These are phyloP conservation scores for Drosophila kambysellisi DNA, from an alignment of 2,888 invertebrate species.

Conservation along the genomic window DNA sequence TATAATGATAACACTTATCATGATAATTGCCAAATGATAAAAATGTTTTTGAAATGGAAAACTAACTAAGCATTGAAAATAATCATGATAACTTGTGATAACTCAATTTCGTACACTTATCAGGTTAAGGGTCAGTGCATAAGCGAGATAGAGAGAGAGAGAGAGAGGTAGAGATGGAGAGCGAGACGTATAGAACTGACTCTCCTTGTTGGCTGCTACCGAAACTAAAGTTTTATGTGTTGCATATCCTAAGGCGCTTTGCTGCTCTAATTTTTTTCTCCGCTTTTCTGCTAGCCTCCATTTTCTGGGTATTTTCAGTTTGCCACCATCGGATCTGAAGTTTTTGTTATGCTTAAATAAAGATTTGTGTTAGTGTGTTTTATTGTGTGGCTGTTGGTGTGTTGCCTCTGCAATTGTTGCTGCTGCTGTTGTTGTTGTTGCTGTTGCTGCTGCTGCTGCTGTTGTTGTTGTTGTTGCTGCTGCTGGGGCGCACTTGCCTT, in stretches of 20 bases:
- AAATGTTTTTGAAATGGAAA: not conserved
- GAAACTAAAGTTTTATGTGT: slow-evolving; percentile 69
- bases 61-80: not conserved
- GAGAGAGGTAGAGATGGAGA: not conserved
- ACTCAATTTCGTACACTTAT: slow-evolving; percentile 14
- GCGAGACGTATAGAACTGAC: slow-evolving; percentile 4
- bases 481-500: slow-evolving; percentile 53
- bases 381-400: slow-evolving; percentile 30
- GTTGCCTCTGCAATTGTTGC: slow-evolving; percentile 2
- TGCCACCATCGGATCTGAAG: slow-evolving; percentile 52
- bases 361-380: slow-evolving; percentile 78
- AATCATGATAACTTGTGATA: not conserved
- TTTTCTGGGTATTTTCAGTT: slow-evolving; percentile 36
- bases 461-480: slow-evolving; percentile 23
- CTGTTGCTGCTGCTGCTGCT: slow-evolving; percentile 19
- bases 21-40: slow-evolving; percentile 13
- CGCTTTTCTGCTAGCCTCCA: slow-evolving; percentile 15
- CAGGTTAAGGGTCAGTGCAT: slow-evolving; percentile 13
- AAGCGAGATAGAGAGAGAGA: slow-evolving; percentile 6
- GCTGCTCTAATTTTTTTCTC: slow-evolving; percentile 69
- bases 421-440: not conserved
- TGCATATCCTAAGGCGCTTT: slow-evolving; percentile 74
- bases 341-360: slow-evolving; percentile 76
- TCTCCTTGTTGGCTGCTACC: slow-evolving; percentile 24
- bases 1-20: no score